Conservation (phyloP, 2,113 vertebrate genomes). For the Pandion haliaetus region DNA sequence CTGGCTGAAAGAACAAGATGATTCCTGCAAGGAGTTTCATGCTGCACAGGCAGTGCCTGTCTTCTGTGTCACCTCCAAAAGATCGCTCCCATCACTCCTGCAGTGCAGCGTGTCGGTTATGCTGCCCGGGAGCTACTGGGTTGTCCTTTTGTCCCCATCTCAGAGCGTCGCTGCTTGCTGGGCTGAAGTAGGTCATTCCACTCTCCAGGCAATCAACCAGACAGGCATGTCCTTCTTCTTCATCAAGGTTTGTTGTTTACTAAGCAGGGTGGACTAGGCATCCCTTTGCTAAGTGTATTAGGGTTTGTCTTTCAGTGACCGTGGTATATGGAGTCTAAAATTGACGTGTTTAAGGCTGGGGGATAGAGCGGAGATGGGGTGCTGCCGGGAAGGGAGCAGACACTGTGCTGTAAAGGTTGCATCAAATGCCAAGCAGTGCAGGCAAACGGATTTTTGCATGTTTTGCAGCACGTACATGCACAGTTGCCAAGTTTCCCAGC, state of each 20-base stretch:
- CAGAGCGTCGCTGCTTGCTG: not conserved
- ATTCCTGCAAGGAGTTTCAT: not conserved
- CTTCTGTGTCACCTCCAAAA: not conserved
- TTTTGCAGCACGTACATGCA: not conserved
- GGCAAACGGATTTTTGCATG: not conserved
- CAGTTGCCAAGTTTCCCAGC: not conserved
- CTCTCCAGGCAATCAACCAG: slow-evolving; percentile 1
- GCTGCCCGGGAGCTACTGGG: not conserved
- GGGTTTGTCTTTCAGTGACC: not conserved
- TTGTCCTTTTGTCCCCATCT: not conserved
- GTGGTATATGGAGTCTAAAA: not conserved
- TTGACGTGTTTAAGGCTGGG: not conserved
- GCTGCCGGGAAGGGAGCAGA: not conserved
- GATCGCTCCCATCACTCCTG: not conserved
- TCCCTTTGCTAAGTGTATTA: not conserved
- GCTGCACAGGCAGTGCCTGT: not conserved
- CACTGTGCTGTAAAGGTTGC: not conserved
- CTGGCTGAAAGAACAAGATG: not conserved
- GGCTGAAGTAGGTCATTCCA: slow-evolving; percentile 37
- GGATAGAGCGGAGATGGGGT: not conserved
- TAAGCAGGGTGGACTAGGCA: not conserved
- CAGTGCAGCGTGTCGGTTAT: not conserved
- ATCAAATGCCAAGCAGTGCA: not conserved
- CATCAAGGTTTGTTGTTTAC: slow-evolving; percentile 26
- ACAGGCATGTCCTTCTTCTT: slow-evolving; percentile 2